These are phyloP conservation scores for Calliphora vomitoria DNA, from an alignment of 2,888 invertebrate genomes.

Conservation along the genomic window DNA sequence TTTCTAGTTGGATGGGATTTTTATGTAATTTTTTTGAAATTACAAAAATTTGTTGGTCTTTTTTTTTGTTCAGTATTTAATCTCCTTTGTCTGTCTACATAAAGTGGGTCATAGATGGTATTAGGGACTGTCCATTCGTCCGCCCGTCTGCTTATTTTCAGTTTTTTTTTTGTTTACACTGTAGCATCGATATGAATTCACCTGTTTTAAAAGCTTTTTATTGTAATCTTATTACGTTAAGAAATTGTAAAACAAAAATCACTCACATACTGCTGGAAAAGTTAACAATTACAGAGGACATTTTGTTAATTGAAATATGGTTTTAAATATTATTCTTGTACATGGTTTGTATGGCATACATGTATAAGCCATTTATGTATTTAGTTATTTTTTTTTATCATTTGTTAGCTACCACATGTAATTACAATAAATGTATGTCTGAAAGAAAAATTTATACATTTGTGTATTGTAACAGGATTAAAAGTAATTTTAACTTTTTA, in stretches of 20 bases:
- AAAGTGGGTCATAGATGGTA: conserved; percentile 58
- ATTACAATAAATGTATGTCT: too few relatives aligned
- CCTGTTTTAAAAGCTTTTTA: conserved; percentile 55
- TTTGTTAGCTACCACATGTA: too few relatives aligned
- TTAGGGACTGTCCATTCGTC: conserved; percentile 38
- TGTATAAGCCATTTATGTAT: too few relatives aligned
- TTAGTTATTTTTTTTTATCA: too few relatives aligned
- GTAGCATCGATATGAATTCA: conserved; percentile 54
- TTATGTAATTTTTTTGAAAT: conserved; percentile 29
- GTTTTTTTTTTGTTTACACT: not conserved
- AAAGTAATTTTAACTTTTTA: too few relatives aligned
- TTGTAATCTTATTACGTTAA: conserved; percentile 62
- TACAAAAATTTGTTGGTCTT: conserved; percentile 1
- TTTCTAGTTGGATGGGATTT: conserved; percentile 13
- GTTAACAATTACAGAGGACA: conserved; percentile 7
- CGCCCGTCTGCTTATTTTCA: conserved; percentile 2
- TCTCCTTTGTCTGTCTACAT: conserved; percentile 41
- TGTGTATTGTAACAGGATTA: too few relatives aligned
- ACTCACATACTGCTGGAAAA: not conserved
- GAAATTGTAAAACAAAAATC: conserved; percentile 10
- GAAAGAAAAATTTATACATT: too few relatives aligned
- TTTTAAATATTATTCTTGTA: not conserved
- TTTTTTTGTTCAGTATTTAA: conserved; percentile 29
- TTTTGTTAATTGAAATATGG: conserved; percentile 37
- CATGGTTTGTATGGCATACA: too few relatives aligned